These are phyloP conservation scores for Pachypeltis micranthus DNA, from an alignment of 1,140 invertebrate genomes.

Conservation along the genomic window DNA sequence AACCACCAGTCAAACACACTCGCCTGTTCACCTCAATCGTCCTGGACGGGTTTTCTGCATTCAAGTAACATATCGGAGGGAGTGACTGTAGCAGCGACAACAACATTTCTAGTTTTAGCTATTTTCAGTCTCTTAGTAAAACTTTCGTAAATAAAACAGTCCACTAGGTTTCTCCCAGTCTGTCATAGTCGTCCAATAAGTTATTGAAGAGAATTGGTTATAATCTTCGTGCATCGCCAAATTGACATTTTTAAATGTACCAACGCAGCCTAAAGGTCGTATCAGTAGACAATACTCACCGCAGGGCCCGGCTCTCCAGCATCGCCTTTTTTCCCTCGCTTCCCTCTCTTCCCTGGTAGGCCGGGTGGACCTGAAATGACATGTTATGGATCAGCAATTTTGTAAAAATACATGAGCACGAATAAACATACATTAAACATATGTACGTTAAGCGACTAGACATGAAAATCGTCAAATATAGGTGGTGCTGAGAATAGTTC, in stretches of 20 bases:
- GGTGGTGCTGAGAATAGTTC: background rate
- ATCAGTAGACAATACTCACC: conserved; percentile 31
- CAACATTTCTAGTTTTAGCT: too few species aligned
- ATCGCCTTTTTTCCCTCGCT: conserved; percentile 80
- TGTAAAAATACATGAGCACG: background rate
- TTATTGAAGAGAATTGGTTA: too few species aligned
- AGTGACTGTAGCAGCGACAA: too few species aligned
- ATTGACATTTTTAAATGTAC: background rate
- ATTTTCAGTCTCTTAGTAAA: too few species aligned
- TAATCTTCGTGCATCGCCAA: too few species aligned
- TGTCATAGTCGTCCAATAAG: too few species aligned
- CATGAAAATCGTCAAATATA: background rate
- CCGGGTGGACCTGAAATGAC: conserved; percentile 37
- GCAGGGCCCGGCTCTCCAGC: conserved; percentile 50
- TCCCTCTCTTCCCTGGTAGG: conserved; percentile 65
- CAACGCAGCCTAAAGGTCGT: conserved; percentile 18
- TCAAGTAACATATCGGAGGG: too few species aligned
- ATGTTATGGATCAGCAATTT: background rate
- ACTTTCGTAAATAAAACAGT: too few species aligned
- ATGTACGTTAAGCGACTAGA: background rate
- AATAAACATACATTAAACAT: background rate
- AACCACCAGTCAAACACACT: too few species aligned
- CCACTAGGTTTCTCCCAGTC: too few species aligned
- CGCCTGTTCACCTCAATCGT: too few species aligned
- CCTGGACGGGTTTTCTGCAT: too few species aligned